These are phyloP conservation scores for Bufotes viridis DNA, from an alignment of 2,797 vertebrate genomes.

Conservation along the genomic window DNA sequence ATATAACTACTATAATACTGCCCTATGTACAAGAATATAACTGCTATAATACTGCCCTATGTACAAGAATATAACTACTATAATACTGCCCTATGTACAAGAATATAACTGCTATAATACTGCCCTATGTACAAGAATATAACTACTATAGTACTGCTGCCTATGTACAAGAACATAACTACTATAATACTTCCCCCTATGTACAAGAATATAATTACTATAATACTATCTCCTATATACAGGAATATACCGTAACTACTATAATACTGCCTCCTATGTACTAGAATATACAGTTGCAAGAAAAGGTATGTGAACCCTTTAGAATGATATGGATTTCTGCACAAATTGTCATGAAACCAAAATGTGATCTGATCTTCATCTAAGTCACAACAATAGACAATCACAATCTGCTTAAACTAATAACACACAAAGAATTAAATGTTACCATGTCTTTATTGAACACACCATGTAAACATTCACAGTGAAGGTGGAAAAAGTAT, in stretches of 20 bases:
- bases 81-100: neutral
- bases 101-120: neutral
- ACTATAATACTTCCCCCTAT: neutral
- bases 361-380: too few species aligned
- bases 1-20: conserved; percentile 2
- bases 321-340: too few species aligned
- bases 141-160: neutral
- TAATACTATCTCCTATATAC: neutral
- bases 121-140: neutral
- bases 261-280: neutral
- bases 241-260: too few species aligned
- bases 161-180: neutral
- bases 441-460: too few species aligned
- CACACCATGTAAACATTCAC: too few species aligned
- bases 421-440: too few species aligned
- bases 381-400: too few species aligned
- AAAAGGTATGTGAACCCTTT: too few species aligned
- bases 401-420: too few species aligned
- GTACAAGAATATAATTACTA: neutral
- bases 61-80: neutral
- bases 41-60: neutral
- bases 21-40: neutral
- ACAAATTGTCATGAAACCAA: too few species aligned
- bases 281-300: too few species aligned
- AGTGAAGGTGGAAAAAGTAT: too few species aligned